Evolutionary conservation across 2,888 invertebrate genomes (phyloP).

Genomic region (Erebia palarica): DNA sequence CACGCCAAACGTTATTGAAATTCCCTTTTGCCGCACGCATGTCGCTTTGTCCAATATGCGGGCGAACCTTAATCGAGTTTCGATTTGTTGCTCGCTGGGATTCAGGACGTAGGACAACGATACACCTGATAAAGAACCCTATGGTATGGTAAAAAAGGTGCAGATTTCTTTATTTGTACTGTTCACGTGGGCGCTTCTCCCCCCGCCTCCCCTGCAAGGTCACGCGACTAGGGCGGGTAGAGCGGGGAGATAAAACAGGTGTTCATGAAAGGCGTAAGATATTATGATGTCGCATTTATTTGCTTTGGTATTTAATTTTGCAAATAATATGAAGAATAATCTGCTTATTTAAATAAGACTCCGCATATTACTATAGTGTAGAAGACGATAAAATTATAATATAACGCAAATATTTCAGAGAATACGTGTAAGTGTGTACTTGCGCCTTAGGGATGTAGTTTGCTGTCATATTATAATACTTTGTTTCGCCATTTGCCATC

Average conservation of each 20-base stretch:
- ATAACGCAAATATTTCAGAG: neutral
- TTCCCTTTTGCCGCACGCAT: slow-evolving; percentile 16
- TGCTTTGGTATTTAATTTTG: slow-evolving; percentile 9
- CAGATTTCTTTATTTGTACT: slow-evolving; percentile 31
- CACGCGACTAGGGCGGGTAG: slow-evolving; percentile 41
- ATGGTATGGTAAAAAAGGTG: slow-evolving; percentile 25
- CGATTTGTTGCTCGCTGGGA: slow-evolving; percentile 41
- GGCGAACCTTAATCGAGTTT: slow-evolving; percentile 37
- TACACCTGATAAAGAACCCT: slow-evolving; percentile 23
- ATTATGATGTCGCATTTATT: slow-evolving; percentile 30
- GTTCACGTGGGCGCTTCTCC: slow-evolving; percentile 43
- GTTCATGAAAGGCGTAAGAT: slow-evolving; percentile 45
- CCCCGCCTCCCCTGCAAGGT: slow-evolving; percentile 45
- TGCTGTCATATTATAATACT: neutral
- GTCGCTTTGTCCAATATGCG: slow-evolving; percentile 25
- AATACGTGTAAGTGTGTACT: neutral
- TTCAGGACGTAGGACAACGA: slow-evolving; percentile 31
- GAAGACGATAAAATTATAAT: slow-evolving; percentile 2
- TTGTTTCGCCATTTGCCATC: neutral
- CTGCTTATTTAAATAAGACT: slow-evolving; percentile 25
- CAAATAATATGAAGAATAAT: slow-evolving; percentile 10
- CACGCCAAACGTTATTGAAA: slow-evolving; percentile 20
- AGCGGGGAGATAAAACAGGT: slow-evolving; percentile 46
- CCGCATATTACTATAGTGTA: neutral
- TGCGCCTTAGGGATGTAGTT: neutral